Conservation (phyloP, 2,888 invertebrate species). For the Drosophila suboccidentalis region DNA sequence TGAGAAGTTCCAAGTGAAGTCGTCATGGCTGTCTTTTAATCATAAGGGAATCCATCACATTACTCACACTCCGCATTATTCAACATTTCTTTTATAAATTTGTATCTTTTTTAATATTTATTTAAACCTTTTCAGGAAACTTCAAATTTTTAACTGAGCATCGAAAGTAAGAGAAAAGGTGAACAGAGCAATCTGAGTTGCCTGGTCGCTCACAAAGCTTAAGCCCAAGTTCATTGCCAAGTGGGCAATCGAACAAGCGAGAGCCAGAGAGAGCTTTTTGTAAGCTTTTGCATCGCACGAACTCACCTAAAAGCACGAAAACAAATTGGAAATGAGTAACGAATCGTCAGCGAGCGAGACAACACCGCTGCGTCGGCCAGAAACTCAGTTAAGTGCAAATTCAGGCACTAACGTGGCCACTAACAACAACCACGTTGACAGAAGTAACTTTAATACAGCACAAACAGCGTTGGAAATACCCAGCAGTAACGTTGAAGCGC, state of each 20-base stretch:
- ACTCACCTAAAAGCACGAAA: constrained; percentile 37
- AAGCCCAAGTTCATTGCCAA: constrained; percentile 73
- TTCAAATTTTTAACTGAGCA: constrained; percentile 38
- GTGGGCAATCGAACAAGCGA: constrained; percentile 19
- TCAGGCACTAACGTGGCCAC: constrained; percentile 61
- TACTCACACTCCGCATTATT: constrained; percentile 49
- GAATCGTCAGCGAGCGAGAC: constrained; percentile 84
- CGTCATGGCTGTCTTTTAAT: constrained; percentile 41
- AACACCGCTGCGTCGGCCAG: constrained; percentile 85
- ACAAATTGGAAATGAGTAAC: constrained; percentile 83
- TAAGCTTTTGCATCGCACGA: constrained; percentile 41
- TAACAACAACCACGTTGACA: constrained; percentile 33
- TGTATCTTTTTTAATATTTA: constrained; percentile 5
- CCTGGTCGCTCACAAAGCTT: constrained; percentile 24
- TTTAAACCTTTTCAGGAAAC: constrained; percentile 22
- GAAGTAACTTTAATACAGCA: constrained; percentile 18
- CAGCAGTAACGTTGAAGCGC: constrained; percentile 58
- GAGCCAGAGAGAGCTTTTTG: constrained; percentile 32
- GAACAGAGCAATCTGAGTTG: constrained; percentile 19
- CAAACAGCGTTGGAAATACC: constrained; percentile 46
- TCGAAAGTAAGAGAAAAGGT: constrained; percentile 24
- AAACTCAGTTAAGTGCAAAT: constrained; percentile 59
- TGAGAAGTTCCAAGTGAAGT: constrained; percentile 13
- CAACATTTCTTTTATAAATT: constrained; percentile 4
- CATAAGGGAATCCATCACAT: constrained; percentile 54